Base-by-base conservation (phyloP, 2,113 vertebrate species). In the Synchiropus splendidus region DNA sequence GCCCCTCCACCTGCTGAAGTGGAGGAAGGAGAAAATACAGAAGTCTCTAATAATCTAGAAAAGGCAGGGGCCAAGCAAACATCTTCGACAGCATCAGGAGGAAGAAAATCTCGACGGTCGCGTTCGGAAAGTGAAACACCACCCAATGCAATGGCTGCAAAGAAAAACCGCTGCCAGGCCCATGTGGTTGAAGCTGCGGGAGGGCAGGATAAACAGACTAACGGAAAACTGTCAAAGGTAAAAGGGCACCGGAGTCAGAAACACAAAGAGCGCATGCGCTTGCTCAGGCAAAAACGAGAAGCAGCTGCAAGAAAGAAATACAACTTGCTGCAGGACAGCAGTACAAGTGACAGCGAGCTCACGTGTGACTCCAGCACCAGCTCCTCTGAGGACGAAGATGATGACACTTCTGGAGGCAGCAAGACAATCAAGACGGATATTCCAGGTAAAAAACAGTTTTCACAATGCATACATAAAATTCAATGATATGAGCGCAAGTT, bases 321-420 rank as follows among this genome's bases (percentile, higher is more conserved):
- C 40, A 95, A 91, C 82, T 82, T 96, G 83, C 88, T 98, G 74
- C 94, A 97, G 88, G 91, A 96, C 87, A 99, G 94, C 88, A 99
- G 93, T 80, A 98, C 92, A 47, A 97, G 94, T 16, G 95, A 99
- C 67, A 99, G 93, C 46, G 93, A 99, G 85, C 88, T 97, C 77
- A 97, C 95, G 1, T 96, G 94, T 58, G 90, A 96, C 78, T 97
- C 95, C 30, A 87, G 89, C 86, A 88, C 88, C 12, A 89, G 91
- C 54, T 94, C 94, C 0, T 97, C 95, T 2, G 90, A 90, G 6
- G 91, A 92, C 1, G 83, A 83, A 0, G 91, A 92, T 1, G 90
- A 92, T 42, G 89, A 91, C 70, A 88, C 90, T 72, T 91, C 90
- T 66, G 89, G 89, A 79, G 91, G 89, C 77, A 90, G 91, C 88